Percentiles rank a stretch among this genome's conserved stretches.
phyloP scores from a whole-genome alignment of 64 coral and sea anemone species.

The Porites lutea region DNA sequence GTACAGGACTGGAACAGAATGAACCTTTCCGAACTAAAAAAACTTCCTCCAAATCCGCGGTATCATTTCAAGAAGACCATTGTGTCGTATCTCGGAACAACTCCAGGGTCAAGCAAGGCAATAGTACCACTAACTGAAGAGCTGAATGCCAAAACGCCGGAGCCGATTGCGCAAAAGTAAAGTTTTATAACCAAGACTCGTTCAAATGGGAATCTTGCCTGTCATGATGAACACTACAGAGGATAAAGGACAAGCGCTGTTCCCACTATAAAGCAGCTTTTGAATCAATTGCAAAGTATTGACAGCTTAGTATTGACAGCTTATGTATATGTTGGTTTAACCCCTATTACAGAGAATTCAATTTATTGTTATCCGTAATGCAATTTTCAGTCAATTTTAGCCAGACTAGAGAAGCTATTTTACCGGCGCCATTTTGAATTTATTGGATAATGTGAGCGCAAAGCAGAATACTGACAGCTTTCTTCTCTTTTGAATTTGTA shows the following conservation, averaged over 20 bases:
- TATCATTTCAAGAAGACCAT: conserved; percentile 96
- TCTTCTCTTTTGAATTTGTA: too few relatives aligned
- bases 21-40: conserved; percentile 88
- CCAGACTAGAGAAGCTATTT: too few relatives aligned
- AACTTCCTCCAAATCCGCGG: conserved; percentile 81
- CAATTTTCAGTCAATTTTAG: too few relatives aligned
- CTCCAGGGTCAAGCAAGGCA: conserved; percentile 79
- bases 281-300: too few relatives aligned
- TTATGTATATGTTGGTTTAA: too few relatives aligned
- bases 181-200: background rate
- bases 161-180: background rate
- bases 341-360: too few relatives aligned
- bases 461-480: too few relatives aligned
- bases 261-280: too few relatives aligned
- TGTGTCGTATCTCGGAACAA: conserved; percentile 89
- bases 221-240: background rate
- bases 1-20: conserved; percentile 96
- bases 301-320: too few relatives aligned
- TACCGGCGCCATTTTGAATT: too few relatives aligned
- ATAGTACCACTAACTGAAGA: conserved; percentile 83
- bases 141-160: conserved; percentile 48
- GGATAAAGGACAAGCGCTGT: background rate
- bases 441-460: too few relatives aligned
- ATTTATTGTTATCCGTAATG: too few relatives aligned
- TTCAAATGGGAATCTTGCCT: background rate